phyloP scores from a whole-genome alignment of 2,888 invertebrate genomes.

The Melinopterus prodromus region DNA sequence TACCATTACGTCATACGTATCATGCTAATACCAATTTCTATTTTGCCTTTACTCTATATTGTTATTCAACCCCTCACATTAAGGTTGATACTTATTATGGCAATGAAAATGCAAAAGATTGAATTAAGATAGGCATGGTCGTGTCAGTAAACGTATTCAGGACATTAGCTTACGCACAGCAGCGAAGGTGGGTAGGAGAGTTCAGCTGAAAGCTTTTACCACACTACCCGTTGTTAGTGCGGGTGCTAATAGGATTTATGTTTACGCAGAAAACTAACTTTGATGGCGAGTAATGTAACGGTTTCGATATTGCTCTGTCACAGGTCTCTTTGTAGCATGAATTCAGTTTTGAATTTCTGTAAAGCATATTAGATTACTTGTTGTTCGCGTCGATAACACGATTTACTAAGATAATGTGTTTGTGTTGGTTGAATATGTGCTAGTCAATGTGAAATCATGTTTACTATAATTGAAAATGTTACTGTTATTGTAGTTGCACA shows the following conservation, averaged over 20 bases:
- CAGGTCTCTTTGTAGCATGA: background rate
- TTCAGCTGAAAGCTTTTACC: slow-evolving; percentile 4
- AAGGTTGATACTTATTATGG: background rate
- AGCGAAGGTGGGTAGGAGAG: background rate
- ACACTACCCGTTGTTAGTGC: background rate
- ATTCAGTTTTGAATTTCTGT: background rate
- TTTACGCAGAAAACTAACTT: slow-evolving; percentile 4
- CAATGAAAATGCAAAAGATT: background rate
- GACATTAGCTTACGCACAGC: background rate
- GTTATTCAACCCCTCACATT: background rate
- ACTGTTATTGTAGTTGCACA: no score
- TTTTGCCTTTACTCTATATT: no score
- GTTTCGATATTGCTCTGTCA: background rate
- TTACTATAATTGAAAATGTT: no score
- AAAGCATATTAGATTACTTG: no score
- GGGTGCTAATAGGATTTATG: background rate
- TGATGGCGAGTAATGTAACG: background rate
- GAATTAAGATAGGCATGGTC: background rate
- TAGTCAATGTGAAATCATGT: no score
- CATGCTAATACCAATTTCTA: no score
- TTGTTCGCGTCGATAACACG: no score
- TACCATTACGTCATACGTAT: no score
- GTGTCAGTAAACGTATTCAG: background rate
- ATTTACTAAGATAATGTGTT: no score
- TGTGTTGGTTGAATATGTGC: no score